Percentiles rank a stretch among this genome's conserved stretches.
These are phyloP conservation scores for Aphrophora alni DNA, from an alignment of 2,888 invertebrate species.

Conservation along the genomic window DNA sequence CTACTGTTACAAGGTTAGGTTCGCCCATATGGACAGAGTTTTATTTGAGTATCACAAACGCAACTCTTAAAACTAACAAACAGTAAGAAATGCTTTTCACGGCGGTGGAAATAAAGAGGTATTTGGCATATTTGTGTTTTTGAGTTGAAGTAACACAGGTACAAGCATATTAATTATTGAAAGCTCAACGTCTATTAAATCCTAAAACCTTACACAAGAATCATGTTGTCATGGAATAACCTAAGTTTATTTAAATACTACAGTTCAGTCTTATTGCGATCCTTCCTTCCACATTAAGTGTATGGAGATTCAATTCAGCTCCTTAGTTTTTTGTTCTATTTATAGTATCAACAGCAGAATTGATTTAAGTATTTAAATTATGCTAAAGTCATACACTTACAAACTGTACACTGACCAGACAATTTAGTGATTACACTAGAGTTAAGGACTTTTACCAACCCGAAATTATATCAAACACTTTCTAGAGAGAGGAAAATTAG, in stretches of 20 bases:
- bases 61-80: background rate
- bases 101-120: background rate
- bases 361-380: constrained; percentile 37
- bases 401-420: constrained; percentile 39
- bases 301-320: background rate
- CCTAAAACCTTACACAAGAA: background rate
- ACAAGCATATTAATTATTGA: background rate
- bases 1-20: no score
- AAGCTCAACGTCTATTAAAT: background rate
- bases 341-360: constrained; percentile 43
- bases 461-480: constrained; percentile 23
- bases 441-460: constrained; percentile 26
- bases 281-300: constrained; percentile 10
- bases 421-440: constrained; percentile 23
- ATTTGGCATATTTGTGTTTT: background rate
- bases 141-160: background rate
- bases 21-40: no score
- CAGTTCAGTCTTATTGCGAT: constrained; percentile 32
- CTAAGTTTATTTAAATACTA: constrained; percentile 36
- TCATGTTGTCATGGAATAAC: constrained; percentile 30
- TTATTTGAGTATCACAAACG: background rate
- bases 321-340: constrained; percentile 24
- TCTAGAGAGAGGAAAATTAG: background rate
- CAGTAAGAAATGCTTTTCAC: background rate
- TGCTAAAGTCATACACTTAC: constrained; percentile 39